phyloP scores from a whole-genome alignment of 2,888 invertebrate species.

The Tetrapedia diversipes region DNA sequence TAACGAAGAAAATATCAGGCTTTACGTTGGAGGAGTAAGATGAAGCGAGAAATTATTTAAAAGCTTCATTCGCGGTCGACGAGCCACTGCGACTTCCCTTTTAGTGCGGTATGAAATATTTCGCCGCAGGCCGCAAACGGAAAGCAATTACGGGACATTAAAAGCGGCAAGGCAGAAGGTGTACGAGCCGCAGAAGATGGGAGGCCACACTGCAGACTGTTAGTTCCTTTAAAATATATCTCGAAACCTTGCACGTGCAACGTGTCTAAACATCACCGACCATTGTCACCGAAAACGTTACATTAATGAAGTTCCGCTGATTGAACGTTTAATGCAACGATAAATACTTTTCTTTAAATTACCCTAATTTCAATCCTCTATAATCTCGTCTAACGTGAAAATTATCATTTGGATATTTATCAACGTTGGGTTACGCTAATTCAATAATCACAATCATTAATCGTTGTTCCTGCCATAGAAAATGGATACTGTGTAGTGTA shows the following conservation, averaged over 20 bases:
- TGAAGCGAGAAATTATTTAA: conserved; percentile 50
- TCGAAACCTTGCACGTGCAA: neutral
- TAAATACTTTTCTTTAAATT: no score
- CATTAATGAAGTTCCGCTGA: conserved; percentile 3
- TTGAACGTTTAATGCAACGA: neutral
- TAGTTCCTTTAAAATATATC: conserved; percentile 55
- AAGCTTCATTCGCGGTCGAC: conserved; percentile 34
- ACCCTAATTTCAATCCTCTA: no score
- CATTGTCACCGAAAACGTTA: conserved; percentile 29
- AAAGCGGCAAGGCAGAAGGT: conserved; percentile 57
- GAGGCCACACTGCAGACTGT: conserved; percentile 49
- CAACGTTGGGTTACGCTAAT: no score
- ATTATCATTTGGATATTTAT: no score
- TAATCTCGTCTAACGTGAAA: no score
- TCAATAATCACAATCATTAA: no score
- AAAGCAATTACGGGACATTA: conserved; percentile 73
- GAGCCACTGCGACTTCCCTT: conserved; percentile 56
- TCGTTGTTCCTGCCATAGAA: no score
- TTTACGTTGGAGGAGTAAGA: neutral
- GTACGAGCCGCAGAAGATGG: conserved; percentile 61
- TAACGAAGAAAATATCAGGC: neutral
- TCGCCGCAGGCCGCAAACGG: conserved; percentile 70
- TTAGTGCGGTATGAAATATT: conserved; percentile 69
- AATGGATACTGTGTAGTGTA: no score
- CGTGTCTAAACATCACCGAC: neutral